Evolutionary conservation across 2,797 vertebrate genomes (phyloP), one percentile per base, ranked within the genome.

Genomic region (Rhynchotus rufescens): DNA sequence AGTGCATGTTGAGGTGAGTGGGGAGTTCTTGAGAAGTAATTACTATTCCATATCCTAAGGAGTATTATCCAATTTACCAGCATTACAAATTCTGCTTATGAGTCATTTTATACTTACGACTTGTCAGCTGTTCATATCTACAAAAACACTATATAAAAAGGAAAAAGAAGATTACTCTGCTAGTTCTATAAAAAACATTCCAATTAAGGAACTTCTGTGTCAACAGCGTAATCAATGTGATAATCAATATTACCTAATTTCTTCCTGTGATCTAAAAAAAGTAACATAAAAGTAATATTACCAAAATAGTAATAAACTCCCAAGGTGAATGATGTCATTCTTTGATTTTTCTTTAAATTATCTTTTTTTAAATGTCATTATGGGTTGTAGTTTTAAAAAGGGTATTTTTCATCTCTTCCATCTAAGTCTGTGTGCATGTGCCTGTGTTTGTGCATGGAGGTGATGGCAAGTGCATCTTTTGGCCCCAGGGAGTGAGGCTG

Each of bases 11-110:
- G 60, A 79, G 23, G 54, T 52, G 47, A 82, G 25, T 11, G 12
- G 19, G 64, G 51, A 83, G 19, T 59, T 84, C 77, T 57, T 91
- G 61, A 69, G 34, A 80, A 89, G 47, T 77, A 81, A 69, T 84
- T 93, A 49, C 60, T 89, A 86, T 71, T 38, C 44, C 62, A 26
- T 84, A 60, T 81, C 61, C 44, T 69, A 42, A 67, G 52, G 67
- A 79, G 40, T 84, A 45, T 64, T 81, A 57, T 57, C 45, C 28
- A 88, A 54, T 93, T 93, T 95, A 71, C 56, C 25, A 60, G 22
- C 30, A 81, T 88, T 92, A 93, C 62, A 57, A 88, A 79, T 86
- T 89, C 76, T 77, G 40, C 51, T 82, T 83, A 51, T 85, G 82
- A 86, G 22, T 84, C 3, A 84, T 87, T 88, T 69, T 84, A 44